Conservation (phyloP, 2,113 vertebrate genomes). For the Antennarius striatus region DNA sequence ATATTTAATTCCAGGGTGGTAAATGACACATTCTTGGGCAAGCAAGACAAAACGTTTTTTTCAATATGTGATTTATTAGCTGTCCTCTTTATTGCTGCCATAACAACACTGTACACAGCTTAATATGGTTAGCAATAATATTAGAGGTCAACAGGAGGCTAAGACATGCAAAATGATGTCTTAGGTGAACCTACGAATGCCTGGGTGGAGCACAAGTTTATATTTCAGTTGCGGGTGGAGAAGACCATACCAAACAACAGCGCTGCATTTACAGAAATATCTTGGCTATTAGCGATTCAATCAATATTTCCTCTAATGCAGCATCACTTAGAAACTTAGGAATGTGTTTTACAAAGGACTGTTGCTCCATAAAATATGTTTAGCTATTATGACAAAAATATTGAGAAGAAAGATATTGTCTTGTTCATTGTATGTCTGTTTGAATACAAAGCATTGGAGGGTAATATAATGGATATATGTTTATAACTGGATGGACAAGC, state of each 20-base stretch:
- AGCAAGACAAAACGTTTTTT: not conserved
- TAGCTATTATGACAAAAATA: too few species aligned
- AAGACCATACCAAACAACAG: not conserved
- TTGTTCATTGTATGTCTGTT: too few species aligned
- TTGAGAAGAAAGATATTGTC: too few species aligned
- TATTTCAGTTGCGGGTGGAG: conserved; percentile 19
- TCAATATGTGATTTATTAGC: too few species aligned
- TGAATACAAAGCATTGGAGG: not conserved
- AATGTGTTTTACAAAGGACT: too few species aligned
- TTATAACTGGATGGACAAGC: too few species aligned
- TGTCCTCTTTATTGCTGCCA: too few species aligned
- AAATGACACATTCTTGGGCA: not conserved
- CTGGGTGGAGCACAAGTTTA: not conserved
- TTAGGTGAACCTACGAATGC: not conserved
- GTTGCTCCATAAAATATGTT: too few species aligned
- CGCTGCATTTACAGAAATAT: conserved; percentile 2
- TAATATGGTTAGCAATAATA: too few species aligned
- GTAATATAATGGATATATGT: not conserved
- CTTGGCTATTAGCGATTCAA: not conserved
- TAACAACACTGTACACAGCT: too few species aligned
- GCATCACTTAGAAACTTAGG: not conserved
- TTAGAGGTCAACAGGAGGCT: not conserved
- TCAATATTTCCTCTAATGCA: not conserved
- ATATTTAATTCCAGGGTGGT: not conserved
- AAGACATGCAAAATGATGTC: not conserved